Percentiles rank a stretch among this genome's conserved stretches.
Evolutionary conservation across 1,140 invertebrate genomes (phyloP).

Genomic region (Meloidogyne hapla): DNA sequence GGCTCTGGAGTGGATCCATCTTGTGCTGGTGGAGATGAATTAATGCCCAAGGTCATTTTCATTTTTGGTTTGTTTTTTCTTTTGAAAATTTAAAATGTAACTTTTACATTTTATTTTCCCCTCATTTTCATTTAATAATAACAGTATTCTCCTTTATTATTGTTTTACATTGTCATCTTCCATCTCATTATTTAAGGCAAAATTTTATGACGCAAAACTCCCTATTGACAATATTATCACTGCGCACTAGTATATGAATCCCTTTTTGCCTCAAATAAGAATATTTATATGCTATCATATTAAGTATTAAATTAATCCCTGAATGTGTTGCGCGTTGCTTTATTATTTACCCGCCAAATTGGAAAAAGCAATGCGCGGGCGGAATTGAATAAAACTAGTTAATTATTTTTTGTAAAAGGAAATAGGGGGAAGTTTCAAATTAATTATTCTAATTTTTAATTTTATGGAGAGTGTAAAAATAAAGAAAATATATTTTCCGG

Average conservation of each 20-base stretch:
- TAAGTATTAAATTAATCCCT: background rate
- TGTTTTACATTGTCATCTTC: background rate
- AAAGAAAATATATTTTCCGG: no score
- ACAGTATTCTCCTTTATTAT: background rate
- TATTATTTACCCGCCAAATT: no score
- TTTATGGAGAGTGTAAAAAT: no score
- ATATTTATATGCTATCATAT: background rate
- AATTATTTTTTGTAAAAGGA: background rate
- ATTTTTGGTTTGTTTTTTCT: constrained; percentile 17
- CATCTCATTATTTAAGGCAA: background rate
- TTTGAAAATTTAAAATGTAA: background rate
- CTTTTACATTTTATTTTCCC: no score
- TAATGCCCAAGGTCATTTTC: constrained; percentile 8
- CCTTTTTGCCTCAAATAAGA: background rate
- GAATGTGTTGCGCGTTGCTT: background rate
- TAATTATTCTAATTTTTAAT: background rate
- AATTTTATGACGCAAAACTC: background rate
- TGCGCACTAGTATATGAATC: background rate
- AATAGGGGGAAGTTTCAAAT: background rate
- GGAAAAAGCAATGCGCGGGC: no score
- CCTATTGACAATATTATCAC: background rate
- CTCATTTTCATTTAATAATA: background rate
- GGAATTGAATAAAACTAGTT: no score
- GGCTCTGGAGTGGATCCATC: constrained; percentile 24
- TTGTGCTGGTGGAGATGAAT: background rate